phyloP scores from a whole-genome alignment of 2,113 vertebrate genomes.

The Salvelinus namaycush region DNA sequence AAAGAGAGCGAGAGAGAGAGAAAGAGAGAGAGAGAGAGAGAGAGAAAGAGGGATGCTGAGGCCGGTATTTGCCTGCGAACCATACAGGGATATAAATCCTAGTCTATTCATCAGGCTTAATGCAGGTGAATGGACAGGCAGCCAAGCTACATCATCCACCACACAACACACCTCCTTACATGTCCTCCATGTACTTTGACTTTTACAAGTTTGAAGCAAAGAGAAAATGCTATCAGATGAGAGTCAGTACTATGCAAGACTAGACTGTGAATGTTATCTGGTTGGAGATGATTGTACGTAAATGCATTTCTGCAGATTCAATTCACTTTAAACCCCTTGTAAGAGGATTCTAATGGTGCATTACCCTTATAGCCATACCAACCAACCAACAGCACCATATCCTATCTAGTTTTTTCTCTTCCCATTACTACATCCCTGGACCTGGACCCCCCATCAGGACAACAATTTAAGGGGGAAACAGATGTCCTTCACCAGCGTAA shows the following conservation, averaged over 20 bases:
- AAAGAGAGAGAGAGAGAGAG: conserved; percentile 37
- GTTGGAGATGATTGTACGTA: no score
- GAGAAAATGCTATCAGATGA: no score
- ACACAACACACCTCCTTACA: not conserved
- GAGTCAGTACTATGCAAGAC: no score
- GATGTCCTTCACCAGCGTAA: not conserved
- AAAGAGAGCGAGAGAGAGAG: conserved; percentile 51
- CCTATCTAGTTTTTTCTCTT: no score
- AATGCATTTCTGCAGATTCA: not conserved
- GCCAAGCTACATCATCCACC: not conserved
- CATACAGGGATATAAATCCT: not conserved
- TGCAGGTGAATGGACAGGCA: not conserved
- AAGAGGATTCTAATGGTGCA: no score
- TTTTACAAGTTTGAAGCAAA: not conserved
- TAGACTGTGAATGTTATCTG: no score
- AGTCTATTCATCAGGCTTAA: not conserved
- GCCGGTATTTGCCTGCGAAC: not conserved
- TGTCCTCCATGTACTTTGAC: not conserved
- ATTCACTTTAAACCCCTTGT: not conserved
- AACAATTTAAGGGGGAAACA: not conserved
- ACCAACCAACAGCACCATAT: no score
- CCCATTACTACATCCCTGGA: no score
- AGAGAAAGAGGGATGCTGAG: not conserved
- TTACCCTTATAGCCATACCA: no score
- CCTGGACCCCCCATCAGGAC: conserved; percentile 1